Conservation (phyloP, 2,797 vertebrate genomes). For the Semotilus atromaculatus region DNA sequence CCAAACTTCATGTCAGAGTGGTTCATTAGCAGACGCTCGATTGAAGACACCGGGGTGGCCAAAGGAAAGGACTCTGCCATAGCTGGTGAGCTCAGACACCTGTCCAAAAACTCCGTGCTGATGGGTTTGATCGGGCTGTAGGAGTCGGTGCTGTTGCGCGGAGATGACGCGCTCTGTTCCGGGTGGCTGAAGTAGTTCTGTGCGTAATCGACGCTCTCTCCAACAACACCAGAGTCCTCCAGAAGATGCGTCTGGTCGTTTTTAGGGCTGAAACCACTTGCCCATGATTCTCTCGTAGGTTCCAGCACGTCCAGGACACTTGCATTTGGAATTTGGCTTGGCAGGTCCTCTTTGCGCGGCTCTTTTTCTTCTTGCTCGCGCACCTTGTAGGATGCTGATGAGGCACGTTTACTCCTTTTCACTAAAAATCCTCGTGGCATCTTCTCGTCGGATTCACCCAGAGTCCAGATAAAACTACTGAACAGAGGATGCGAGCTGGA, state of each 20-base stretch:
- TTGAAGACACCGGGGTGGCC: conserved; percentile 73
- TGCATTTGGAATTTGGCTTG: conserved; percentile 46
- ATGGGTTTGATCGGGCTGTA: conserved; percentile 79
- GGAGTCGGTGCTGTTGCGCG: conserved; percentile 58
- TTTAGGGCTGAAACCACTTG: conserved; percentile 59
- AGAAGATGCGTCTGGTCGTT: conserved; percentile 70
- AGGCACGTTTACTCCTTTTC: conserved; percentile 86
- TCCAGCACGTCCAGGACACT: conserved; percentile 30
- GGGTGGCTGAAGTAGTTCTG: conserved; percentile 54
- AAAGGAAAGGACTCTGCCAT: conserved; percentile 83
- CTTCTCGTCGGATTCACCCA: conserved; percentile 25
- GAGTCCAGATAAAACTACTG: conserved; percentile 36
- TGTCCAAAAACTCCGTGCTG: conserved; percentile 74
- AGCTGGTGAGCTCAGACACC: conserved; percentile 78
- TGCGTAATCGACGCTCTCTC: conserved; percentile 63
- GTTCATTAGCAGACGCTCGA: conserved; percentile 79
- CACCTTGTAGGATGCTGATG: conserved; percentile 80
- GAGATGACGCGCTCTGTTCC: conserved; percentile 49
- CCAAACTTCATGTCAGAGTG: conserved; percentile 74
- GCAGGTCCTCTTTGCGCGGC: conserved; percentile 9
- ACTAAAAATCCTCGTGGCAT: conserved; percentile 96
- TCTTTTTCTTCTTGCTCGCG: conserved; percentile 64
- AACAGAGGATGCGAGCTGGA: conserved; percentile 44
- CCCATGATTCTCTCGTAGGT: conserved; percentile 67
- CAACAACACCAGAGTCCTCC: conserved; percentile 61